Evolutionary conservation across 2,888 invertebrate species (phyloP), one percentile per base, ranked within the genome.

Genomic region (Metacarcinus magister): DNA sequence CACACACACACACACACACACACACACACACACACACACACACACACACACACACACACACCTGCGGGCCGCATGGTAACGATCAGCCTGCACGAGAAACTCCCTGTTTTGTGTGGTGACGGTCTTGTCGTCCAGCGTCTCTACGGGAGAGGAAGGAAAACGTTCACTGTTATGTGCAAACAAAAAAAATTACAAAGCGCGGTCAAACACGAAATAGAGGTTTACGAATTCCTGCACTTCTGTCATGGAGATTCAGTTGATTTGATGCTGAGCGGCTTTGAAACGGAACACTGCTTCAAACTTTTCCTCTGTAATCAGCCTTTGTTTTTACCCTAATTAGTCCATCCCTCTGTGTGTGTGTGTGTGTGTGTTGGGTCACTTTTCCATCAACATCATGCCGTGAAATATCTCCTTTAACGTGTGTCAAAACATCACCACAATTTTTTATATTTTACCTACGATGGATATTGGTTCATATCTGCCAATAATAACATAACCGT

Each of bases 11-110:
- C 19, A 93, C 13, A 32, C 32, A 54, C 23, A 28, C 32, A 19
- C 54, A 54, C 54, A 54, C 67, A 39, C 93, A 43, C n/a, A 60
- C 75, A 60, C 32, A 67, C 39, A 60, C 54, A 60, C 93, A 67
- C 54, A 93, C 54, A 54, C 60, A 60, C 67, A 93, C 39, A 93
- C n/a, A 93, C 60, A 93, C 93, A 93, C 67, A 93, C 60, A 94
- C 94, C 94, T 94, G 32, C 39, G 89, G 13, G 43, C 39, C 8
- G 23, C 46, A 19, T 67, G 43, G 46, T 95, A 60, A n/a, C 67
- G 54, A 39, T 93, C 46, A 43, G 95, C 95, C 60, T 95, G 93
- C 2, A 93, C 4, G 8, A 95, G 93, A 90, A 95, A 95, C 28
- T 95, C 90, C 39, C 95, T 39, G 28, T 32, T 28, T 0, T 90